Conservation (phyloP, 2,113 vertebrate genomes). For the Heterotilapia buettikoferi region DNA sequence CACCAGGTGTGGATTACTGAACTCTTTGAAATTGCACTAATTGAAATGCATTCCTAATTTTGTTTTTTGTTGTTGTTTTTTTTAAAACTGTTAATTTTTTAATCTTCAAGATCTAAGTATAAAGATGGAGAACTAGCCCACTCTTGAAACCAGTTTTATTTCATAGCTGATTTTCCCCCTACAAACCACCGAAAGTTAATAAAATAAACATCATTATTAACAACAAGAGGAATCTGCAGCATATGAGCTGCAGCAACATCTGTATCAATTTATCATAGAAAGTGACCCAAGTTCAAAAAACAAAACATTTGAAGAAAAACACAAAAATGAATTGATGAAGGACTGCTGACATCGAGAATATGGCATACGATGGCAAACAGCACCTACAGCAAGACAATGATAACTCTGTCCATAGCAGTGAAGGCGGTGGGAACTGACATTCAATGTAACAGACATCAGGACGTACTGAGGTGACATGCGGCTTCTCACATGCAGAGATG, state of each 20-base stretch:
- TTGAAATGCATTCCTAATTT: neutral
- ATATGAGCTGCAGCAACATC: neutral
- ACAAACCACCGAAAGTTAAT: constrained; percentile 6
- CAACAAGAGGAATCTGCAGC: neutral
- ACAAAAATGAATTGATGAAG: neutral
- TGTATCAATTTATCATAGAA: constrained; percentile 11
- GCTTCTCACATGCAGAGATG: constrained; percentile 34
- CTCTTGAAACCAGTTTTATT: constrained; percentile 17
- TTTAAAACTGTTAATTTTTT: neutral
- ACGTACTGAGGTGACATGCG: neutral
- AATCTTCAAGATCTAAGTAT: neutral
- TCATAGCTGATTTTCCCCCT: neutral
- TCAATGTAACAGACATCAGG: neutral
- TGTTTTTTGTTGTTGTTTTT: neutral
- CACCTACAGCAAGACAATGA: neutral
- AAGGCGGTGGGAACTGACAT: neutral
- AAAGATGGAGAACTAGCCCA: neutral
- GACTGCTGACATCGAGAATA: neutral
- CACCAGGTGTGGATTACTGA: neutral
- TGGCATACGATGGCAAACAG: neutral
- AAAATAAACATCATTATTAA: constrained; percentile 1
- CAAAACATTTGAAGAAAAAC: neutral
- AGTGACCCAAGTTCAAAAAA: neutral
- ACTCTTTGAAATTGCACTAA: neutral
- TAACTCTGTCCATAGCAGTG: neutral